A percentile compares a stretch with the other conserved stretches of the same genome.
phyloP scores from a whole-genome alignment of 2,797 vertebrate species.

The Potorous gilbertii region DNA sequence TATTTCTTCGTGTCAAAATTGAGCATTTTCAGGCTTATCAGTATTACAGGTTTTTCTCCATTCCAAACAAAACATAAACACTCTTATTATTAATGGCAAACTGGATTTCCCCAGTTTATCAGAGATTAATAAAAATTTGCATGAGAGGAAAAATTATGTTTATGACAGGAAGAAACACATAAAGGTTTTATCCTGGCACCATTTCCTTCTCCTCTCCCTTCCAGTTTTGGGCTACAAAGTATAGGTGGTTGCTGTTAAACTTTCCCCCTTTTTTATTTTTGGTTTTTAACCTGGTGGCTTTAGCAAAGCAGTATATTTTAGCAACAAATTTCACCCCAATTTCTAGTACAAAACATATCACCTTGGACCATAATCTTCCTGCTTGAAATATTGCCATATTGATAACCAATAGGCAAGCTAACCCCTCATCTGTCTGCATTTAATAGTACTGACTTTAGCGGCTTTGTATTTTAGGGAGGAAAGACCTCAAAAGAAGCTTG shows the following conservation, averaged over 20 bases:
- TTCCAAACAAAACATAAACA: constrained; percentile 3
- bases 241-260: background rate
- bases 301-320: background rate
- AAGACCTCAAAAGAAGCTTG: constrained; percentile 83
- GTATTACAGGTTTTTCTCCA: constrained; percentile 34
- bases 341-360: constrained; percentile 54
- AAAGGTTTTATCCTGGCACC: background rate
- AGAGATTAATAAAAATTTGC: background rate
- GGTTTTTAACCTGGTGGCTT: background rate
- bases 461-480: constrained; percentile 88
- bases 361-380: background rate
- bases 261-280: background rate
- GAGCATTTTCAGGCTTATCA: constrained; percentile 56
- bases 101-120: constrained; percentile 32
- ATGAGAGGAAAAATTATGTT: constrained; percentile 28
- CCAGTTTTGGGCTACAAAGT: background rate
- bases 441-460: constrained; percentile 84
- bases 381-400: constrained; percentile 73
- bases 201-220: too few species aligned
- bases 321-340: background rate
- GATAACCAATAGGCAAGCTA: constrained; percentile 82
- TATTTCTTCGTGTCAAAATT: constrained; percentile 45
- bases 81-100: background rate
- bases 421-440: constrained; percentile 83
- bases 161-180: background rate